Conservation (phyloP, 1,140 invertebrate genomes). For the Magallana gigas region DNA sequence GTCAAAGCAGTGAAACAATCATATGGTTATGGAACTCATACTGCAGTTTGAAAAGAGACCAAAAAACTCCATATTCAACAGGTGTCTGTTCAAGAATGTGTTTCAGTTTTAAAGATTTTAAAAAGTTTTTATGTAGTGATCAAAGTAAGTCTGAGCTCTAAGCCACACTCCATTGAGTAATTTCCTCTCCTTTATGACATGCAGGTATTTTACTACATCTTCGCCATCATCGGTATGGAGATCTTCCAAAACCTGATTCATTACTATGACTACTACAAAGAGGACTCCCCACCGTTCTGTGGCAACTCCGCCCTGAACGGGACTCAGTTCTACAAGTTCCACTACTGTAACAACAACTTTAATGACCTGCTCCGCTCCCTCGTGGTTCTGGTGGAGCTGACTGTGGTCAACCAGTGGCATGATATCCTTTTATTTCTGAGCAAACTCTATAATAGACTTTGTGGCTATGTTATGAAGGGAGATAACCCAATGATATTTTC, state of each 20-base stretch:
- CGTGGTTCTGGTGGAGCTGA: constrained; percentile 81
- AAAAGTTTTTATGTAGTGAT: too few relatives aligned
- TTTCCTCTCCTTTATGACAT: background rate
- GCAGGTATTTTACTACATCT: constrained; percentile 81
- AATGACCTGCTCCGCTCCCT: constrained; percentile 80
- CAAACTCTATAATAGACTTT: too few relatives aligned
- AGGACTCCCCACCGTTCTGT: constrained; percentile 74
- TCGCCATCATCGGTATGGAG: constrained; percentile 82
- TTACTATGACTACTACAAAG: constrained; percentile 71
- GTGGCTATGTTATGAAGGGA: too few relatives aligned
- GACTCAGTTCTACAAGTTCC: constrained; percentile 77
- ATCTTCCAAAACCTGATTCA: constrained; percentile 78
- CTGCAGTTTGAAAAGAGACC: too few relatives aligned
- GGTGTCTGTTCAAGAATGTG: too few relatives aligned
- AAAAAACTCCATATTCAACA: too few relatives aligned
- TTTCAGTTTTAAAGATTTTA: too few relatives aligned
- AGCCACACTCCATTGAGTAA: too few relatives aligned
- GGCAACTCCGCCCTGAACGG: constrained; percentile 79
- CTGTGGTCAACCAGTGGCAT: constrained; percentile 83
- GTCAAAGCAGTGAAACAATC: too few relatives aligned
- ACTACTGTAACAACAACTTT: constrained; percentile 83
- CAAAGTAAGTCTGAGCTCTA: too few relatives aligned
- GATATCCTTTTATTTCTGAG: constrained; percentile 79
- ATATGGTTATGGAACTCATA: too few relatives aligned
- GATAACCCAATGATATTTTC: too few relatives aligned